phyloP scores from a whole-genome alignment of 2,797 vertebrate genomes.

The Rhinoraja longicauda region DNA sequence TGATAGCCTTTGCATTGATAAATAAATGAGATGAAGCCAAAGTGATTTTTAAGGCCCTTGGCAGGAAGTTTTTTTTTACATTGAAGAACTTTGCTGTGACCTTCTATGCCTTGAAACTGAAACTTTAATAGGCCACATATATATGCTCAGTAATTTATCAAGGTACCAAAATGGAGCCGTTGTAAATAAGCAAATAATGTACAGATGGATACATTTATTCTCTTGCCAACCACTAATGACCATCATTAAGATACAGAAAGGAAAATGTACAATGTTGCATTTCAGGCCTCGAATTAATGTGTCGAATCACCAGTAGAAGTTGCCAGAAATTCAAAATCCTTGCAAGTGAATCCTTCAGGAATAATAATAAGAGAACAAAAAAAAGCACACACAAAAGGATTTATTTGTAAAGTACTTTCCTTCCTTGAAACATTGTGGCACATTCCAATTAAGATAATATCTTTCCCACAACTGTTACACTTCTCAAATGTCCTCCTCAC shows the following conservation, averaged over 20 bases:
- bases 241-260: slow-evolving; percentile 33
- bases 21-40: slow-evolving; percentile 55
- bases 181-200: slow-evolving; percentile 36
- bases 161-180: neutral
- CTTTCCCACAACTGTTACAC: too few relatives aligned
- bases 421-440: neutral
- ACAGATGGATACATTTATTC: slow-evolving; percentile 35
- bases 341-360: neutral
- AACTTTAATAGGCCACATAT: neutral
- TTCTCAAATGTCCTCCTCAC: neutral
- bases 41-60: neutral
- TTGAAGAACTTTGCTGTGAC: slow-evolving; percentile 28
- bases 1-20: slow-evolving; percentile 62
- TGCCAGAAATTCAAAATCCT: slow-evolving; percentile 18
- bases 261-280: slow-evolving; percentile 24
- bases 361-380: neutral
- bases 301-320: neutral
- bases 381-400: neutral
- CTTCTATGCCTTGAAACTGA: neutral
- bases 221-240: slow-evolving; percentile 35
- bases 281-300: slow-evolving; percentile 30
- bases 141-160: slow-evolving; percentile 30
- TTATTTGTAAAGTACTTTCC: neutral
- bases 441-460: slow-evolving; percentile 5
- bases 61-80: neutral